phyloP scores from a whole-genome alignment of 2,888 invertebrate genomes.

The Zhuqinia jingwanae region DNA sequence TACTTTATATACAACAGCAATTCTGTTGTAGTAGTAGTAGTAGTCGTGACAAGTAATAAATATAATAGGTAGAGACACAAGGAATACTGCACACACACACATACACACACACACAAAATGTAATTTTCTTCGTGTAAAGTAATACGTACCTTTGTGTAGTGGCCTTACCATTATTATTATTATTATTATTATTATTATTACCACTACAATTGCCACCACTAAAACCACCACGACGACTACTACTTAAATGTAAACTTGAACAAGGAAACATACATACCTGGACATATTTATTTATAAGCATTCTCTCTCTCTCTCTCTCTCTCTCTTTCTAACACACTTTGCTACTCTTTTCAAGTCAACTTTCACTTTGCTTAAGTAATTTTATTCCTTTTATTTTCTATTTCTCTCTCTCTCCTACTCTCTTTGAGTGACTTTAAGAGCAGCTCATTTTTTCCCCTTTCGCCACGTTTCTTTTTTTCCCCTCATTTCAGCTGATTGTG shows the following conservation, averaged over 20 bases:
- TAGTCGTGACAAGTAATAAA: no score
- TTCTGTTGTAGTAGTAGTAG: no score
- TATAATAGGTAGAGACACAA: no score
- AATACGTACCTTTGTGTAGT: not conserved
- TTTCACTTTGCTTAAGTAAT: slow-evolving; percentile 24
- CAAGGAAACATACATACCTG: not conserved
- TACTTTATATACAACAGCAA: no score
- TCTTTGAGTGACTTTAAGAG: no score
- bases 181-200: not conserved
- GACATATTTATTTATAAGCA: slow-evolving; percentile 6
- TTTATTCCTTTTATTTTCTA: not conserved
- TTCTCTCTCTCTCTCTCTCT: not conserved
- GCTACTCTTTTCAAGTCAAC: not conserved
- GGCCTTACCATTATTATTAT: not conserved
- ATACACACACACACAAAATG: no score
- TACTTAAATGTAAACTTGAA: no score
- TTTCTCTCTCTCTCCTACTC: no score
- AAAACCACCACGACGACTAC: not conserved
- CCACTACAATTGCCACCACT: not conserved
- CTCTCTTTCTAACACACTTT: not conserved
- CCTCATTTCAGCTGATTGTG: no score
- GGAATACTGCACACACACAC: not conserved
- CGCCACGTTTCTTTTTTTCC: no score
- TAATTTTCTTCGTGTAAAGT: no score
- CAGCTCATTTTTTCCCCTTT: no score